Evolutionary conservation across 2,797 vertebrate species (phyloP).

Genomic region (Erpetoichthys calabaricus): DNA sequence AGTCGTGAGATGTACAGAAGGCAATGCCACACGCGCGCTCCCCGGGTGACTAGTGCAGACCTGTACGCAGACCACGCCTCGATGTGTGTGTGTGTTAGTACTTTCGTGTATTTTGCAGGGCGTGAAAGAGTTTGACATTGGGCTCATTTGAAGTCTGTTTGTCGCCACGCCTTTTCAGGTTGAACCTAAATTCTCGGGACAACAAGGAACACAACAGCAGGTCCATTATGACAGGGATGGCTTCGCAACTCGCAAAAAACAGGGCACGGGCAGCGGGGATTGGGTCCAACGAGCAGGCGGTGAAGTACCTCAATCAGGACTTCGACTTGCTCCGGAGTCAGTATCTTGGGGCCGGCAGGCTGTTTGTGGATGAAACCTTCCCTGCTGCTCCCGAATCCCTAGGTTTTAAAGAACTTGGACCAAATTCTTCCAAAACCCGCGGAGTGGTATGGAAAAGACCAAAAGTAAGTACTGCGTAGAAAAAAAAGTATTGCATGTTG

Average conservation of each 20-base stretch:
- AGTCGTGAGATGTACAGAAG: too few relatives aligned
- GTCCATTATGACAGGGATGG: constrained; percentile 60
- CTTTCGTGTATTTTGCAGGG: too few relatives aligned
- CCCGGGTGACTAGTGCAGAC: too few relatives aligned
- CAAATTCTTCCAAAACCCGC: constrained; percentile 54
- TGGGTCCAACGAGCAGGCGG: constrained; percentile 58
- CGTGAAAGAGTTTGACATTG: too few relatives aligned
- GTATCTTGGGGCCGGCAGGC: constrained; percentile 40
- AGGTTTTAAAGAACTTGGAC: constrained; percentile 73
- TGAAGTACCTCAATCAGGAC: constrained; percentile 64
- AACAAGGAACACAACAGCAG: not conserved
- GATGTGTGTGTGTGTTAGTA: too few relatives aligned
- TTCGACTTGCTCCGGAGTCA: constrained; percentile 47
- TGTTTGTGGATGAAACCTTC: constrained; percentile 71
- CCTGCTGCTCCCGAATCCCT: constrained; percentile 53
- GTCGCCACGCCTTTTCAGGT: too few relatives aligned
- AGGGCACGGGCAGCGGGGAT: constrained; percentile 57
- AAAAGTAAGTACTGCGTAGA: constrained; percentile 34
- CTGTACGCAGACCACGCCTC: too few relatives aligned
- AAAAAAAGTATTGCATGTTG: too few relatives aligned
- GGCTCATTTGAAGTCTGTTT: too few relatives aligned
- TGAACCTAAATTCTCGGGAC: too few relatives aligned
- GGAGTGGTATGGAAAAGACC: constrained; percentile 75
- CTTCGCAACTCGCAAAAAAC: constrained; percentile 52
- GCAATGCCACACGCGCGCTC: too few relatives aligned